Evolutionary conservation across 2,113 vertebrate genomes (phyloP).

Genomic region (Platichthys stellatus): DNA sequence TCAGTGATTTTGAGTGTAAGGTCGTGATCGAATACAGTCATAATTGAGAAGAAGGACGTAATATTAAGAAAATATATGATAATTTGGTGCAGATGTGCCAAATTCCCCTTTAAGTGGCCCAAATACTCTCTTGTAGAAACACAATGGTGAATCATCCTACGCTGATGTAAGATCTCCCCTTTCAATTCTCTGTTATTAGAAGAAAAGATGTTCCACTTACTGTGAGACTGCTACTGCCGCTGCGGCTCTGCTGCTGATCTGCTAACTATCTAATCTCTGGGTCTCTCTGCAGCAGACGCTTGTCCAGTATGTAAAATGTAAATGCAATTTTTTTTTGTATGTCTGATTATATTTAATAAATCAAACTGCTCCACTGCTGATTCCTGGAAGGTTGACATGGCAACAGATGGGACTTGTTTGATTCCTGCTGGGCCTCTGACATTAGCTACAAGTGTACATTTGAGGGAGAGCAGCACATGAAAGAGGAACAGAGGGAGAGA

Average conservation of each 20-base stretch:
- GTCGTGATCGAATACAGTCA: too few species aligned
- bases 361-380: conserved; percentile 42
- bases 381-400: conserved; percentile 66
- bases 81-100: too few species aligned
- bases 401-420: conserved; percentile 62
- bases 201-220: neutral
- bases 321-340: conserved; percentile 15
- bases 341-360: conserved; percentile 55
- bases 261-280: neutral
- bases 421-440: conserved; percentile 57
- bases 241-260: neutral
- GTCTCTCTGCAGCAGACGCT: conserved; percentile 10
- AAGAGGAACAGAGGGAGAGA: conserved; percentile 15
- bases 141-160: neutral
- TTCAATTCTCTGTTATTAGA: neutral
- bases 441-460: conserved; percentile 47
- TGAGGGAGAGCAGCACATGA: conserved; percentile 32
- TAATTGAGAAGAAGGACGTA: too few species aligned
- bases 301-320: conserved; percentile 35
- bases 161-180: neutral
- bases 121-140: neutral
- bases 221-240: neutral
- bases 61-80: too few species aligned
- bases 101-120: too few species aligned
- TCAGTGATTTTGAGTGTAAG: too few species aligned